Conservation (phyloP, 92 coral and sea anemone genomes). For the Diadumene lineata region DNA sequence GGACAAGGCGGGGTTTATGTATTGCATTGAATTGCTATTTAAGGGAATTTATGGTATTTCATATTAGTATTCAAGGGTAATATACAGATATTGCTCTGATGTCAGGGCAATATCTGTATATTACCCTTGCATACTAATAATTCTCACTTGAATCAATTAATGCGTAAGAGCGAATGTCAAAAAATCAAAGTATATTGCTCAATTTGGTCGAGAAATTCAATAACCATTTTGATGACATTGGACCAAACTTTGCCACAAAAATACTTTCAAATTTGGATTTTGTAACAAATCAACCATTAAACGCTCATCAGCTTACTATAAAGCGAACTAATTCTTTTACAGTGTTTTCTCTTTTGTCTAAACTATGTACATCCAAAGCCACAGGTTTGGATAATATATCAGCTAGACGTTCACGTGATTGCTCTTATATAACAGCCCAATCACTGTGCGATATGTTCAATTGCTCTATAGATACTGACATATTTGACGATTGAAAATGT, state of each 20-base stretch:
- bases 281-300: too few relatives aligned
- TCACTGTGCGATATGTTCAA: conserved; percentile 39
- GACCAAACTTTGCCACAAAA: not conserved
- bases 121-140: conserved; percentile 29
- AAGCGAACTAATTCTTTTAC: conserved; percentile 19
- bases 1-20: too few relatives aligned
- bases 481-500: conserved; percentile 55
- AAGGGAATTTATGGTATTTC: too few relatives aligned
- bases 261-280: not conserved
- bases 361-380: conserved; percentile 63
- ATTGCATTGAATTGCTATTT: too few relatives aligned
- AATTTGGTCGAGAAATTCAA: conserved; percentile 40
- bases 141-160: conserved; percentile 25
- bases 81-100: too few relatives aligned
- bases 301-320: not conserved
- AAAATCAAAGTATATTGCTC: conserved; percentile 29
- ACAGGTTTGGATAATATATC: conserved; percentile 55
- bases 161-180: conserved; percentile 33
- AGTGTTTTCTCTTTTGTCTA: conserved; percentile 56
- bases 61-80: too few relatives aligned
- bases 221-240: conserved; percentile 40
- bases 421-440: conserved; percentile 46
- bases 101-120: too few relatives aligned
- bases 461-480: conserved; percentile 39
- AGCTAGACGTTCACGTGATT: conserved; percentile 49